Evolutionary conservation across 2,797 vertebrate species (phyloP).

Genomic region (Sebastes hubbsi): DNA sequence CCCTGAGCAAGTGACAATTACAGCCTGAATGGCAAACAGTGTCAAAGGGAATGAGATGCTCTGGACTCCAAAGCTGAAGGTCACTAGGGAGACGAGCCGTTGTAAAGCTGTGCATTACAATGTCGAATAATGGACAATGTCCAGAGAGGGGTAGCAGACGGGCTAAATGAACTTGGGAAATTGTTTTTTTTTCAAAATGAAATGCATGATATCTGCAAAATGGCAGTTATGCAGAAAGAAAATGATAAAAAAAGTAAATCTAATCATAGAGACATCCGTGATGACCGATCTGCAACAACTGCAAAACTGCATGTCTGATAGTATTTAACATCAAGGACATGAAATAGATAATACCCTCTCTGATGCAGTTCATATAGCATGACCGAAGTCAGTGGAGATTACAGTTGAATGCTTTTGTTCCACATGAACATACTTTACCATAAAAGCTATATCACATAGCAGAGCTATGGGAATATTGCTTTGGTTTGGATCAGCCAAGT

Average conservation of each 20-base stretch:
- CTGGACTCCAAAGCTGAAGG: constrained; percentile 60
- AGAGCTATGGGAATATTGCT: background rate
- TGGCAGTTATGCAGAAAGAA: background rate
- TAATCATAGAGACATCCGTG: background rate
- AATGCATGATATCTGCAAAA: constrained; percentile 6
- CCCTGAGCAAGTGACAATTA: constrained; percentile 77
- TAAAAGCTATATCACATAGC: background rate
- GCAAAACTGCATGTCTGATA: background rate
- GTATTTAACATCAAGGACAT: background rate
- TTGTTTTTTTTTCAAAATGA: background rate
- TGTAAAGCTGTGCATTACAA: constrained; percentile 52
- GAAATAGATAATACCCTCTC: background rate
- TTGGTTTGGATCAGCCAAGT: background rate
- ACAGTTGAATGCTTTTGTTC: background rate
- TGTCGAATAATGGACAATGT: constrained; percentile 20
- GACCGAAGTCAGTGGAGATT: background rate
- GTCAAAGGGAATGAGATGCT: constrained; percentile 67
- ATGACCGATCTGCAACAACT: background rate
- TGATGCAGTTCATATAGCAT: background rate
- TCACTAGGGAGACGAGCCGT: constrained; percentile 50
- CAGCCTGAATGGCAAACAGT: constrained; percentile 73
- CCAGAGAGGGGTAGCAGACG: constrained; percentile 1
- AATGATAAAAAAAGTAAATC: background rate
- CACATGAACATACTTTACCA: background rate
- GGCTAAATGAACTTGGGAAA: background rate